These are phyloP conservation scores for Sitta carolinensis DNA, from an alignment of 2,797 vertebrate genomes.

Conservation along the genomic window DNA sequence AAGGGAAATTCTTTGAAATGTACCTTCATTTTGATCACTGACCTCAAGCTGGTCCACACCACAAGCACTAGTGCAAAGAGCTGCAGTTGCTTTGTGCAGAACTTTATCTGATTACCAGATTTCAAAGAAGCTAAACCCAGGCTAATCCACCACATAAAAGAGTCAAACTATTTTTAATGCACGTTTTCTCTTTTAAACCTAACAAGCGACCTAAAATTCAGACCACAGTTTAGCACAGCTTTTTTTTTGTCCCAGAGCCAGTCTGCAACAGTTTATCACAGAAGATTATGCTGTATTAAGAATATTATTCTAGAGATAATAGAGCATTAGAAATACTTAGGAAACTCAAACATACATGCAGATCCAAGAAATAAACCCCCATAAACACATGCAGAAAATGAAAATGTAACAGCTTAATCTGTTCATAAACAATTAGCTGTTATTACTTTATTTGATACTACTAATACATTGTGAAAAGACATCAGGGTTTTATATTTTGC, in stretches of 20 bases:
- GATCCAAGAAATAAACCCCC: neutral
- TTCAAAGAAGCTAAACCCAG: conserved; percentile 70
- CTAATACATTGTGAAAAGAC: neutral
- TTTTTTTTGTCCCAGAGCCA: conserved; percentile 3
- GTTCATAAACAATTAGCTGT: neutral
- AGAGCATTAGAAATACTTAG: neutral
- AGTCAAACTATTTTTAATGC: conserved; percentile 59
- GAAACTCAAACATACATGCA: neutral
- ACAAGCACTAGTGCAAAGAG: conserved; percentile 42
- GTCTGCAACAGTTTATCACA: neutral
- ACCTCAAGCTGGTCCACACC: conserved; percentile 55
- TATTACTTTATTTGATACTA: neutral
- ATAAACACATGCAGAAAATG: neutral
- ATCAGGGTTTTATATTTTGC: neutral
- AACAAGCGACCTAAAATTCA: conserved; percentile 22
- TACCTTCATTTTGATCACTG: conserved; percentile 74
- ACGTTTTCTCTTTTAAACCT: conserved; percentile 35
- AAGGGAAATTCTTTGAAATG: conserved; percentile 74
- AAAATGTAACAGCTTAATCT: conserved; percentile 17
- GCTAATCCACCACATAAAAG: conserved; percentile 66
- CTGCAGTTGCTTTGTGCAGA: conserved; percentile 56
- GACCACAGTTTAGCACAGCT: neutral
- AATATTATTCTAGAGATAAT: conserved; percentile 24
- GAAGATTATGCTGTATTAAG: neutral
- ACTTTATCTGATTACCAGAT: conserved; percentile 75